Evolutionary conservation across 1,140 invertebrate genomes (phyloP).

Genomic region (Delia radicum): DNA sequence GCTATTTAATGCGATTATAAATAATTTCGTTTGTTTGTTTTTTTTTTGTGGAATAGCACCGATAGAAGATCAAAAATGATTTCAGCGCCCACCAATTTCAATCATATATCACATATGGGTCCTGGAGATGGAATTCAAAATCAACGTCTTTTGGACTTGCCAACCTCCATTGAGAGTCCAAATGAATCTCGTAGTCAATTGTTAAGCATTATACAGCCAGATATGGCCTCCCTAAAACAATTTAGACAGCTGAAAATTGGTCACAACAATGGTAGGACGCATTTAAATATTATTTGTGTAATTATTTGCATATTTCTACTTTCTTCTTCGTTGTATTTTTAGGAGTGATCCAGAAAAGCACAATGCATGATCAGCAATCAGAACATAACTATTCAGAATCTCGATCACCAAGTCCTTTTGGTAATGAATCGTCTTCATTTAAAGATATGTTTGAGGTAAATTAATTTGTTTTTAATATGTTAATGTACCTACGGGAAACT

Average conservation of each 20-base stretch:
- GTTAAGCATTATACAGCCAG: conserved; percentile 11
- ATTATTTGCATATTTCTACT: not conserved
- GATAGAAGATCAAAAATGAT: conserved; percentile 93
- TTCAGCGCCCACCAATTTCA: conserved; percentile 96
- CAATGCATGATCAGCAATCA: conserved; percentile 17
- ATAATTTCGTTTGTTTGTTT: not conserved
- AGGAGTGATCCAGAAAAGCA: conserved; percentile 16
- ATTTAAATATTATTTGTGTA: not conserved
- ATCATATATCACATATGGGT: conserved; percentile 98
- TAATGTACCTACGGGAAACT: no score
- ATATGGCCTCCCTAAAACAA: conserved; percentile 11
- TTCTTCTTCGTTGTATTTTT: no score
- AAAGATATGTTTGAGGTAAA: conserved; percentile 17
- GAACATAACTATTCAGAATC: conserved; percentile 16
- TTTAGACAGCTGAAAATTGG: conserved; percentile 10
- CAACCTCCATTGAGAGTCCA: conserved; percentile 73
- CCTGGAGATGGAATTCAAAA: conserved; percentile 94
- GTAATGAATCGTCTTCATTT: conserved; percentile 16
- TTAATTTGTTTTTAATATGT: not conserved
- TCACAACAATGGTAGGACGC: conserved; percentile 5
- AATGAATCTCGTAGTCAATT: conserved; percentile 22
- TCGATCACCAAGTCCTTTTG: conserved; percentile 13
- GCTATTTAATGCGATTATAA: no score
- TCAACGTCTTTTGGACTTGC: conserved; percentile 88
- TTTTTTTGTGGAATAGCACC: conserved; percentile 58